Conservation (phyloP, 2,888 invertebrate genomes). For the Baronia brevicornis region DNA sequence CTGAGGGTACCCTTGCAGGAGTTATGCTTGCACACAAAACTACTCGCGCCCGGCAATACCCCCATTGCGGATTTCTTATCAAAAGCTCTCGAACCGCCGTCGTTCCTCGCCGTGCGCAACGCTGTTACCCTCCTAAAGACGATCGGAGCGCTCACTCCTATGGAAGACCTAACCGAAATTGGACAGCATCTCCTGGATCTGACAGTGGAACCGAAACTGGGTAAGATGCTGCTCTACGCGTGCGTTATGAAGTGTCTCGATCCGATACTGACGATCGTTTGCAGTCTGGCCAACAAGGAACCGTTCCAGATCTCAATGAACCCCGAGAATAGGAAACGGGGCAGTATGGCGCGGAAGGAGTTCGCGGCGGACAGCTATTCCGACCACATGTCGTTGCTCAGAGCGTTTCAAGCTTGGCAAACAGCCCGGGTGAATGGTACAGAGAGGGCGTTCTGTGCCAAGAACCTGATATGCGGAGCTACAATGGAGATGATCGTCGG, state of each 20-base stretch:
- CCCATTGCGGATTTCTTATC: slow-evolving; percentile 89
- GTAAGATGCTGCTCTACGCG: slow-evolving; percentile 93
- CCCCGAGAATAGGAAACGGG: slow-evolving; percentile 78
- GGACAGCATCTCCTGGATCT: slow-evolving; percentile 93
- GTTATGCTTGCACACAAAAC: slow-evolving; percentile 90
- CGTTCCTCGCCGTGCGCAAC: slow-evolving; percentile 83
- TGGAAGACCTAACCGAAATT: slow-evolving; percentile 91
- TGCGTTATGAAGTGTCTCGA: slow-evolving; percentile 94
- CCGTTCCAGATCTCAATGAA: slow-evolving; percentile 86
- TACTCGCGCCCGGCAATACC: slow-evolving; percentile 83
- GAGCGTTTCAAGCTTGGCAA: slow-evolving; percentile 85
- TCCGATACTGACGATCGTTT: slow-evolving; percentile 93
- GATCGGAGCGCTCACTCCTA: slow-evolving; percentile 88
- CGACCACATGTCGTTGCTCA: slow-evolving; percentile 91
- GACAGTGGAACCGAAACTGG: slow-evolving; percentile 92
- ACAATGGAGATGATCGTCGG: slow-evolving; percentile 94
- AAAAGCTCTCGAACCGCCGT: slow-evolving; percentile 91
- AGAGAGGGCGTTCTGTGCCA: slow-evolving; percentile 82
- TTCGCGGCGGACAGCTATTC: slow-evolving; percentile 87
- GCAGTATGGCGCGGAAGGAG: slow-evolving; percentile 78
- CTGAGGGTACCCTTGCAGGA: slow-evolving; percentile 92
- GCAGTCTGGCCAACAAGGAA: slow-evolving; percentile 85
- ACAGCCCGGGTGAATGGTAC: slow-evolving; percentile 76
- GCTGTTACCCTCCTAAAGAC: slow-evolving; percentile 82
- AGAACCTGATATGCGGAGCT: slow-evolving; percentile 84